Evolutionary conservation across 2,113 vertebrate species (phyloP).

Genomic region (Sclerurus mexicanus): DNA sequence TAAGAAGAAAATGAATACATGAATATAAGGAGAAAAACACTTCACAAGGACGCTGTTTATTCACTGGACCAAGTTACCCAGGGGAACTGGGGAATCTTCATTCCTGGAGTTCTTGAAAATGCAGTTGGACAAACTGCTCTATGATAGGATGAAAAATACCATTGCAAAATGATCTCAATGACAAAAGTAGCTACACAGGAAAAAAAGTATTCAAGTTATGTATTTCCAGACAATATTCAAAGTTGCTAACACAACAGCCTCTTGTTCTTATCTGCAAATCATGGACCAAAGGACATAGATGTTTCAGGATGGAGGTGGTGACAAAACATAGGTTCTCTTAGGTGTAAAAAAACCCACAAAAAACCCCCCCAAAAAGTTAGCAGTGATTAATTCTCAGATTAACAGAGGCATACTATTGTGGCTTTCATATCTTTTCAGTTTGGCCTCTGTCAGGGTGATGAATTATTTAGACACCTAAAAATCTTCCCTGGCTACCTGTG

Average conservation of each 20-base stretch:
- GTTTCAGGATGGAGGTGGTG: neutral
- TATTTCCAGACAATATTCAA: neutral
- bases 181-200: neutral
- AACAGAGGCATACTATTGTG: neutral
- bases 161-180: neutral
- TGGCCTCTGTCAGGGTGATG: neutral
- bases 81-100: neutral
- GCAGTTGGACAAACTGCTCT: neutral
- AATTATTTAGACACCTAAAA: neutral
- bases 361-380: neutral
- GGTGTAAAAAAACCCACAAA: neutral
- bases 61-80: neutral
- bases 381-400: neutral
- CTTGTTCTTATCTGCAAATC: neutral
- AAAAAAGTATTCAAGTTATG: neutral
- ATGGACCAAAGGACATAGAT: neutral
- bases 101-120: neutral
- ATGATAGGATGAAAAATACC: neutral
- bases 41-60: neutral
- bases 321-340: neutral
- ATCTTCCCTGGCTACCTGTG: neutral
- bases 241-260: neutral
- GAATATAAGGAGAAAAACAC: neutral
- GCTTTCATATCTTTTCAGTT: neutral
- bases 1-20: neutral